These are phyloP conservation scores for Drosophila seguyi DNA, from an alignment of 1,140 invertebrate genomes.

Conservation along the genomic window DNA sequence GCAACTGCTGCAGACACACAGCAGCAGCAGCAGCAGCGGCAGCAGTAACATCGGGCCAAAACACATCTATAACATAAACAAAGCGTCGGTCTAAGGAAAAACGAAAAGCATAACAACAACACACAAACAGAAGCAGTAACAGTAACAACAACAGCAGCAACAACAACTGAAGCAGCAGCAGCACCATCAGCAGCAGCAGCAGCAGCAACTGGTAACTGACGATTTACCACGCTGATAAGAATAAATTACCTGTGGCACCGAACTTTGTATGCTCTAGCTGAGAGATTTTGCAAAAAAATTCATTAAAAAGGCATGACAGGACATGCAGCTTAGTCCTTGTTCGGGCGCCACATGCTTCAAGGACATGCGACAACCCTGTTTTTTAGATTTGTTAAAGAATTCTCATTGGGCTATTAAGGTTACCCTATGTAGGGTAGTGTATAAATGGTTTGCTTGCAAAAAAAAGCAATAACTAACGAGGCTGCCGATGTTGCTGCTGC, in stretches of 20 bases:
- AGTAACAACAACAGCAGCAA: constrained; percentile 27
- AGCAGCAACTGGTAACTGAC: constrained; percentile 34
- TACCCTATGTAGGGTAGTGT: not conserved
- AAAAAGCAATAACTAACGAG: constrained; percentile 50
- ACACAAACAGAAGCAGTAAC: constrained; percentile 31
- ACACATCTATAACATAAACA: constrained; percentile 65
- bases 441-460: constrained; percentile 38
- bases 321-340: not conserved
- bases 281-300: not conserved
- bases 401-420: too few relatives aligned
- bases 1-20: constrained; percentile 24
- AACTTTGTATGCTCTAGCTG: not conserved
- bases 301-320: not conserved
- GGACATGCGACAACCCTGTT: not conserved
- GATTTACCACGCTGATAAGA: constrained; percentile 73
- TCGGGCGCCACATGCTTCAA: not conserved
- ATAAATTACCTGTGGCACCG: constrained; percentile 7
- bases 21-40: constrained; percentile 1
- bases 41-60: constrained; percentile 45
- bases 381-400: not conserved
- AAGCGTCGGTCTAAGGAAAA: constrained; percentile 30
- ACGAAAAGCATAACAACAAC: constrained; percentile 28
- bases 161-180: constrained; percentile 3
- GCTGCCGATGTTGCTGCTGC: constrained; percentile 26
- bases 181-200: constrained; percentile 8